These are phyloP conservation scores for Phyllostomus discolor DNA, from an alignment of 2,113 vertebrate species.

Conservation along the genomic window DNA sequence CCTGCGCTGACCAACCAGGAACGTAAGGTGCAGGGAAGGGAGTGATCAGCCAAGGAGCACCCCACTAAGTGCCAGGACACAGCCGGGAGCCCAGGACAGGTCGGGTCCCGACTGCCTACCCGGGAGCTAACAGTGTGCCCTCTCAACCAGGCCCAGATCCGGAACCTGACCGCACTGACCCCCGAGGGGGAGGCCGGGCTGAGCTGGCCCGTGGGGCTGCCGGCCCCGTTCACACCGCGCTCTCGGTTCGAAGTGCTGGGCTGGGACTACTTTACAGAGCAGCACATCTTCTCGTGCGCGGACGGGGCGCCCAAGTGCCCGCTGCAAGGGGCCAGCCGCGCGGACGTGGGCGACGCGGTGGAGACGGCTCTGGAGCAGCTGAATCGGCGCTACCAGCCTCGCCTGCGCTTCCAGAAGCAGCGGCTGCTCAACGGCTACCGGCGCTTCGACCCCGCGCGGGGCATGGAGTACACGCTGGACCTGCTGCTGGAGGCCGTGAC, in stretches of 20 bases:
- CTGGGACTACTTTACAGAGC: slow-evolving; percentile 98
- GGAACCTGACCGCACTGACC: slow-evolving; percentile 90
- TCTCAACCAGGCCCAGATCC: slow-evolving; percentile 90
- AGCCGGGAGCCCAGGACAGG: not conserved
- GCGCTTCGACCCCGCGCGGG: slow-evolving; percentile 94
- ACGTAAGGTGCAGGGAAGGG: not conserved
- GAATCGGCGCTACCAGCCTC: slow-evolving; percentile 90
- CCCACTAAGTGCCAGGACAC: not conserved
- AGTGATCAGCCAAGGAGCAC: not conserved
- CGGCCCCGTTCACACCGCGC: slow-evolving; percentile 88
- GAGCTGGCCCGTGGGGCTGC: slow-evolving; percentile 94
- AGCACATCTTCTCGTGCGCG: slow-evolving; percentile 91
- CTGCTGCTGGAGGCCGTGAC: slow-evolving; percentile 92
- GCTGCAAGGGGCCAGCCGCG: slow-evolving; percentile 88
- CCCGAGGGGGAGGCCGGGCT: slow-evolving; percentile 89
- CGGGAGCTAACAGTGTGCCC: not conserved
- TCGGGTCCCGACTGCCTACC: not conserved
- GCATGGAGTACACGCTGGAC: slow-evolving; percentile 96
- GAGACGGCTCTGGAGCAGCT: slow-evolving; percentile 90
- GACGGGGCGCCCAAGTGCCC: slow-evolving; percentile 94
- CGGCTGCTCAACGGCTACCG: slow-evolving; percentile 93
- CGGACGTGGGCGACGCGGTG: slow-evolving; percentile 85
- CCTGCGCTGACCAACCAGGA: too few relatives aligned
- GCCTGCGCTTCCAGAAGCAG: slow-evolving; percentile 91
- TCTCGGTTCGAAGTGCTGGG: slow-evolving; percentile 96